phyloP scores from a whole-genome alignment of 1,140 invertebrate genomes.

The Ips nitidus region DNA sequence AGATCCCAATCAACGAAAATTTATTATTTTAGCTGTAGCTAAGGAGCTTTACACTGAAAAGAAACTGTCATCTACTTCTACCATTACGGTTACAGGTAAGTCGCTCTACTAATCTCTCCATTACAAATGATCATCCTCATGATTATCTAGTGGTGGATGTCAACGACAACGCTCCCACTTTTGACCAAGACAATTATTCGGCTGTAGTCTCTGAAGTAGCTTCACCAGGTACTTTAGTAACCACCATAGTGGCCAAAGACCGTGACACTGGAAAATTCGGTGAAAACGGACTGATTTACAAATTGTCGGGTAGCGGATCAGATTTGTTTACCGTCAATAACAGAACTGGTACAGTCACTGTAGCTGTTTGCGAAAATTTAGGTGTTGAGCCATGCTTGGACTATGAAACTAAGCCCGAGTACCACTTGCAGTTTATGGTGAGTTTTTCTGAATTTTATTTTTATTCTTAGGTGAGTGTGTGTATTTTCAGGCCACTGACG shows the following conservation, averaged over 20 bases:
- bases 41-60: slow-evolving; percentile 77
- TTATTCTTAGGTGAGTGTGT: background rate
- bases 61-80: slow-evolving; percentile 80
- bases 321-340: slow-evolving; percentile 82
- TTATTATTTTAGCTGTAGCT: slow-evolving; percentile 83
- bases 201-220: slow-evolving; percentile 74
- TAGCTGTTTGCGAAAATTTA: slow-evolving; percentile 72
- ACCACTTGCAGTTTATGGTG: slow-evolving; percentile 85
- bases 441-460: slow-evolving; percentile 17
- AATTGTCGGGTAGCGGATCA: slow-evolving; percentile 79
- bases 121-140: background rate
- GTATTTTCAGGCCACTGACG: slow-evolving; percentile 75
- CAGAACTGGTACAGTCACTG: slow-evolving; percentile 77
- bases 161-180: slow-evolving; percentile 88
- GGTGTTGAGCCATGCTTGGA: slow-evolving; percentile 75
- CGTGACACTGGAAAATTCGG: slow-evolving; percentile 77
- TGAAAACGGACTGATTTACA: slow-evolving; percentile 77
- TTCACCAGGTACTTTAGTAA: slow-evolving; percentile 67
- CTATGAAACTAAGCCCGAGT: slow-evolving; percentile 80
- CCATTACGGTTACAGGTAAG: slow-evolving; percentile 68
- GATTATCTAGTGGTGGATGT: slow-evolving; percentile 69
- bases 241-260: slow-evolving; percentile 78
- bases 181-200: slow-evolving; percentile 73
- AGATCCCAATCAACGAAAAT: slow-evolving; percentile 89
- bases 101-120: background rate